Evolutionary conservation across 2,888 invertebrate genomes (phyloP).

Genomic region (Ctenicera cuprea): DNA sequence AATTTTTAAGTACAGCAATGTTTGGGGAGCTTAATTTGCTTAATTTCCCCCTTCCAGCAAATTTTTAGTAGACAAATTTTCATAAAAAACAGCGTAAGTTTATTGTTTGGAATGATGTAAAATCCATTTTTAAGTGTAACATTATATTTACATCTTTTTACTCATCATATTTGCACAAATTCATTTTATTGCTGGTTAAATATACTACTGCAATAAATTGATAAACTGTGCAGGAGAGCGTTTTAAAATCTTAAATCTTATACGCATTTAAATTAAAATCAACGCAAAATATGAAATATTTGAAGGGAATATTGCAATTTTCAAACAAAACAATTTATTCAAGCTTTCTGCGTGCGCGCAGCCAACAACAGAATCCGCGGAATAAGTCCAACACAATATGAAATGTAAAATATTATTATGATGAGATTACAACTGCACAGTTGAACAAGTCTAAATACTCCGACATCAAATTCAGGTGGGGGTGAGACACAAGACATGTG

Average conservation of each 20-base stretch:
- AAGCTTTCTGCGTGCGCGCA: conserved; percentile 50
- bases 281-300: neutral
- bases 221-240: neutral
- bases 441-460: conserved; percentile 78
- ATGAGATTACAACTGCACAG: conserved; percentile 83
- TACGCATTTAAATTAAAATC: neutral
- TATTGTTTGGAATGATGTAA: no score
- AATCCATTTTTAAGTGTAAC: no score
- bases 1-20: no score
- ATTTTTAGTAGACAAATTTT: no score
- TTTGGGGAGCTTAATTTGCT: no score
- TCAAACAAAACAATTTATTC: conserved; percentile 50
- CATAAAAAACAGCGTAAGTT: no score
- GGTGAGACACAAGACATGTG: conserved; percentile 65
- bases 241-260: neutral
- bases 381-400: conserved; percentile 72
- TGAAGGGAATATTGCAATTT: conserved; percentile 30
- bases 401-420: conserved; percentile 75
- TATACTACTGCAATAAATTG: no score
- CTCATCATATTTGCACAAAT: no score
- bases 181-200: no score
- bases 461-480: conserved; percentile 61
- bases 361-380: conserved; percentile 60
- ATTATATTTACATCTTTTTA: no score
- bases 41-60: no score